These are phyloP conservation scores for Empis livida DNA, from an alignment of 2,888 invertebrate species.

Conservation along the genomic window DNA sequence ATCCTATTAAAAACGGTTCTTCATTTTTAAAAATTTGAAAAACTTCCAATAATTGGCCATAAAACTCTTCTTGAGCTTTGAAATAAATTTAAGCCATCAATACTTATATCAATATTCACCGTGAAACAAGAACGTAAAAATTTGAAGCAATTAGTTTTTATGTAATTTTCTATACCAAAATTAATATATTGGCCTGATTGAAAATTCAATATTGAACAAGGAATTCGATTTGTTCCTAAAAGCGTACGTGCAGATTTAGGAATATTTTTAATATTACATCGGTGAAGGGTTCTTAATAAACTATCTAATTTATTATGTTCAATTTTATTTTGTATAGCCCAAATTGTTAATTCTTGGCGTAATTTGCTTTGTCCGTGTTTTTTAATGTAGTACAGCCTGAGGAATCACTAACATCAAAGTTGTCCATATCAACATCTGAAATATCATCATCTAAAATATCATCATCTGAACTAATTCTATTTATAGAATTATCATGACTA, in stretches of 20 bases:
- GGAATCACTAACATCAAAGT: too few species aligned
- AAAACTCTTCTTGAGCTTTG: constrained; percentile 1
- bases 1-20: background rate
- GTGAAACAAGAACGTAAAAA: background rate
- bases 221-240: background rate
- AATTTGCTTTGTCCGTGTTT: too few species aligned
- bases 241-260: background rate
- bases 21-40: constrained; percentile 2
- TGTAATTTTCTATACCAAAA: constrained; percentile 3
- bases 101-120: background rate
- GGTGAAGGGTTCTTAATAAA: background rate
- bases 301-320: background rate
- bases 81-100: constrained; percentile 2
- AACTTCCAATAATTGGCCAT: constrained; percentile 2
- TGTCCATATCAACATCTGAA: too few species aligned
- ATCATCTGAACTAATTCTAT: too few species aligned
- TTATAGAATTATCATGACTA: too few species aligned
- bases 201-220: background rate
- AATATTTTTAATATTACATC: constrained; percentile 1
- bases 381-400: too few species aligned
- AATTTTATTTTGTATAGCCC: constrained; percentile 1
- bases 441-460: too few species aligned
- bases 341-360: background rate
- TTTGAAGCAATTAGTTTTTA: background rate
- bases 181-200: background rate